Evolutionary conservation across 1,140 invertebrate genomes (phyloP).

Genomic region (Trichonephila inaurata): DNA sequence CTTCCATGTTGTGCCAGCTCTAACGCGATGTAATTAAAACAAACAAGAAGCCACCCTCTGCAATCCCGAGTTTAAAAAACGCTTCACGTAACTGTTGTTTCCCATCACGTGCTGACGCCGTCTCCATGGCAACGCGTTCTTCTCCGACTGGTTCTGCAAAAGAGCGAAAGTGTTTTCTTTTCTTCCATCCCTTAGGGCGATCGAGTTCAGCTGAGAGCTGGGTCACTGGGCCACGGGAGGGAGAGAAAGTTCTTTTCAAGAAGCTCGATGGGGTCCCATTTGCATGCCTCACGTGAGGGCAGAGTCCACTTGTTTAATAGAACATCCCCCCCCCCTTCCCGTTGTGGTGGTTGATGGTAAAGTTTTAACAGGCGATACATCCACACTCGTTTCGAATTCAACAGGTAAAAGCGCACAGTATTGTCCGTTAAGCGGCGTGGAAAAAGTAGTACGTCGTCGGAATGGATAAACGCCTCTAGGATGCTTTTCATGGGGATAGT

Average conservation of each 20-base stretch:
- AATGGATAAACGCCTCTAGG: no score
- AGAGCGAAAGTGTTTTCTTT: background rate
- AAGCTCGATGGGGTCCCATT: background rate
- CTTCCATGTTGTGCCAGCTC: no score
- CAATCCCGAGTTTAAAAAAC: background rate
- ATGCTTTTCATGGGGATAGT: no score
- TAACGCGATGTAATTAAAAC: no score
- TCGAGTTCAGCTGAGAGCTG: conserved; percentile 38
- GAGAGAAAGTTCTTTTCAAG: background rate
- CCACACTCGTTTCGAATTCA: no score
- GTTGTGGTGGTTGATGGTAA: no score
- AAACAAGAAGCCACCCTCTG: no score
- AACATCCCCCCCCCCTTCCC: background rate
- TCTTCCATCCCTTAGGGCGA: background rate
- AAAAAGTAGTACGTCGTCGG: no score
- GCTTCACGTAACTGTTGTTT: background rate
- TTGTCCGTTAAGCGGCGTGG: no score
- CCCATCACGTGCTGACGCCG: background rate
- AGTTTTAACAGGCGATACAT: no score
- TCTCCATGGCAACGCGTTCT: background rate
- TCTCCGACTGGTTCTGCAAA: background rate
- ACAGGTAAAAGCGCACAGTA: no score
- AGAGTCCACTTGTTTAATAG: background rate
- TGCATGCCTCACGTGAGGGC: background rate
- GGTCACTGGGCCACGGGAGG: conserved; percentile 24